phyloP scores from a whole-genome alignment of 2,113 vertebrate species.

The Aix galericulata region DNA sequence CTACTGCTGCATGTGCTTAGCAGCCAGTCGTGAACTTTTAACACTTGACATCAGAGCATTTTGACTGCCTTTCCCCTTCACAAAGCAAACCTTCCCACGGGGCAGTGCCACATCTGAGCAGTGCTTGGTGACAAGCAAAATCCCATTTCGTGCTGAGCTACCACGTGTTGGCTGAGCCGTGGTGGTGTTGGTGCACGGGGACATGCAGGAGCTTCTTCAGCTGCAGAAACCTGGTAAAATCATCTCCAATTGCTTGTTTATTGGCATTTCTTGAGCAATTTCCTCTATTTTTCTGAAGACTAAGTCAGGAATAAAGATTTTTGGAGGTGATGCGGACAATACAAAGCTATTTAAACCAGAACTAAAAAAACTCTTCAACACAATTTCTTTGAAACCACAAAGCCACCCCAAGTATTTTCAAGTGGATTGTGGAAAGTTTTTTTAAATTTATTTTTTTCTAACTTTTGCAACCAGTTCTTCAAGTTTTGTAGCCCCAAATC shows the following conservation, averaged over 20 bases:
- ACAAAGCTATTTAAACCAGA: no score
- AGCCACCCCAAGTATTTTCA: background rate
- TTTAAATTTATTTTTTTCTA: background rate
- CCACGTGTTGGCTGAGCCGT: no score
- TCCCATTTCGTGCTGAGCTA: no score
- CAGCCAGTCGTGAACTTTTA: background rate
- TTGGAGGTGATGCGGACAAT: no score
- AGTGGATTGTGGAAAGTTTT: background rate
- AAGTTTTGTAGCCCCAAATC: background rate
- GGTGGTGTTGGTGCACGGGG: no score
- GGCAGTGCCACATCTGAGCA: background rate
- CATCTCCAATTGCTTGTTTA: no score
- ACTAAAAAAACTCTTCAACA: background rate
- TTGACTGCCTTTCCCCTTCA: background rate
- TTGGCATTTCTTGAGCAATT: no score
- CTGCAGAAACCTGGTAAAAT: no score
- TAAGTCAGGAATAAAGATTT: no score
- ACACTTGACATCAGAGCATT: background rate
- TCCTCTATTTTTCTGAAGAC: no score
- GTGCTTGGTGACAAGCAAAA: rapidly evolving
- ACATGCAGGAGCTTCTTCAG: no score
- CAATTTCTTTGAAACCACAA: background rate
- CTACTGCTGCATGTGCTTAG: background rate
- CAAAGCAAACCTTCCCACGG: background rate
- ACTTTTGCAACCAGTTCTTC: background rate